Evolutionary conservation across 1,140 invertebrate genomes (phyloP).

Genomic region (Batillaria attramentaria): DNA sequence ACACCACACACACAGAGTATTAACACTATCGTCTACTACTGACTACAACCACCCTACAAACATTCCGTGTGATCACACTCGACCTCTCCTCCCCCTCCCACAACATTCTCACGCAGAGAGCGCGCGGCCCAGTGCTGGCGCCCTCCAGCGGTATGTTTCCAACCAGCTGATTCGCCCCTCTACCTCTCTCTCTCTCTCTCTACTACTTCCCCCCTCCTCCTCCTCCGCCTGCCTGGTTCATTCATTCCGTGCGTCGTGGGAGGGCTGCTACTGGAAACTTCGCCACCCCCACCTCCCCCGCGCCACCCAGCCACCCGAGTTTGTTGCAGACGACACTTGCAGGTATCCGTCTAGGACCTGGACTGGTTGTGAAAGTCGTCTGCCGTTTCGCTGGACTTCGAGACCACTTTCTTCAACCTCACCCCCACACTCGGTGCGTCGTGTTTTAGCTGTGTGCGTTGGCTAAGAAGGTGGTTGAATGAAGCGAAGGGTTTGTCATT

Average conservation of each 20-base stretch:
- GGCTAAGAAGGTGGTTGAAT: not conserved
- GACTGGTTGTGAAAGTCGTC: not conserved
- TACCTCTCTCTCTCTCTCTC: no score
- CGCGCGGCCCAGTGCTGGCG: not conserved
- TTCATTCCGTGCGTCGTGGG: conserved; percentile 18
- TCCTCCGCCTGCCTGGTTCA: not conserved
- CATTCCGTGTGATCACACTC: not conserved
- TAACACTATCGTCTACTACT: no score
- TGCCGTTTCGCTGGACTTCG: not conserved
- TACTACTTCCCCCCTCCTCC: no score
- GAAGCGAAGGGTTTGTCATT: no score
- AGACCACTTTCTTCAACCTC: not conserved
- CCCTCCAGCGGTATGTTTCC: not conserved
- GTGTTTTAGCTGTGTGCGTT: not conserved
- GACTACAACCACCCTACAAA: not conserved
- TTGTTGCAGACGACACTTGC: not conserved
- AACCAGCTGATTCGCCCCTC: conserved; percentile 15
- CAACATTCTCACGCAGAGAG: not conserved
- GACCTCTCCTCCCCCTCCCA: not conserved
- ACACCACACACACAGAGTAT: no score
- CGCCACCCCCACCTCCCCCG: not conserved
- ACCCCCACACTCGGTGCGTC: not conserved
- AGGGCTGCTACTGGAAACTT: not conserved
- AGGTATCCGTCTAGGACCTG: not conserved
- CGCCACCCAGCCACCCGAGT: not conserved